phyloP scores from a whole-genome alignment of 2,113 vertebrate genomes.

The Emydura subglobosa region DNA sequence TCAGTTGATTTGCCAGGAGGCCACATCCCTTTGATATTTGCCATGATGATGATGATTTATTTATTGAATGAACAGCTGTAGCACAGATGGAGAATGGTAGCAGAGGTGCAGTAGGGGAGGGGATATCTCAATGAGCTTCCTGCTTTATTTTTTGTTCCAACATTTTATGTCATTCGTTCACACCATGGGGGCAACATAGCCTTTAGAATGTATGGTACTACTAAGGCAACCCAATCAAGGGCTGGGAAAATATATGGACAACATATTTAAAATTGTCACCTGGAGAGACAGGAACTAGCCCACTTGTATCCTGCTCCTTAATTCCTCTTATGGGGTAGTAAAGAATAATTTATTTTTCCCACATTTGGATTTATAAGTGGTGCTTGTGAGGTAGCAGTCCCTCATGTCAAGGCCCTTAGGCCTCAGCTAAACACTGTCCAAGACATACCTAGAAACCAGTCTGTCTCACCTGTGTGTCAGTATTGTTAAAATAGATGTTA shows the following conservation, averaged over 20 bases:
- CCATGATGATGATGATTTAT: not conserved
- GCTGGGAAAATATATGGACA: not conserved
- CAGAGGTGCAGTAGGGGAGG: not conserved
- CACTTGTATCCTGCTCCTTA: not conserved
- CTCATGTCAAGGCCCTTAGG: too few species aligned
- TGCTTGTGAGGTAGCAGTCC: not conserved
- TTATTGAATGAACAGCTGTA: not conserved
- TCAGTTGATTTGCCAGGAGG: not conserved
- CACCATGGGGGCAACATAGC: not conserved
- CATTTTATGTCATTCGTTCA: not conserved
- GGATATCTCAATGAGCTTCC: rapidly evolving
- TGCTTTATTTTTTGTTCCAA: not conserved
- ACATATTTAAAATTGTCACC: not conserved
- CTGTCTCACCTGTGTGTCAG: not conserved
- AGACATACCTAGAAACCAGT: not conserved
- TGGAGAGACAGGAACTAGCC: not conserved
- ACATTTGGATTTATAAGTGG: not conserved
- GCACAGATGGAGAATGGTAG: not conserved
- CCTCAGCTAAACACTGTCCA: not conserved
- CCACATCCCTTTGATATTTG: not conserved
- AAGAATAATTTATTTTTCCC: not conserved
- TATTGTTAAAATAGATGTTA: not conserved
- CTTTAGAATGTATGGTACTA: not conserved
- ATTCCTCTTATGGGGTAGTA: not conserved
- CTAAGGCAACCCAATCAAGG: rapidly evolving